These are phyloP conservation scores for Poeciliopsis turrubarensis DNA, from an alignment of 2,113 vertebrate genomes.

Conservation along the genomic window DNA sequence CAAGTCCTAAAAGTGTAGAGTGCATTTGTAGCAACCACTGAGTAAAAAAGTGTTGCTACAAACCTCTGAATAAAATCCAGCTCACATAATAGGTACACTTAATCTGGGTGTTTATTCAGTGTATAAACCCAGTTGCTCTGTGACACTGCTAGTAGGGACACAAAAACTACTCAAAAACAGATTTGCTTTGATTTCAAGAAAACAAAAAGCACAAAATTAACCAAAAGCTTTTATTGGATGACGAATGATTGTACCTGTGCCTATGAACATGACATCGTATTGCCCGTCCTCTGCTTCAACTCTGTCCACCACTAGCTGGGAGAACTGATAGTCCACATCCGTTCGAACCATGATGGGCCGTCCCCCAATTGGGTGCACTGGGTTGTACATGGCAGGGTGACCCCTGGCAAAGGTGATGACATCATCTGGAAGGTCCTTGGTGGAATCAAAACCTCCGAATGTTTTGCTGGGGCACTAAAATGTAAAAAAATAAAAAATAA, in stretches of 20 bases:
- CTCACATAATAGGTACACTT: too few species aligned
- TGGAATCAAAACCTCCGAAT: constrained; percentile 97
- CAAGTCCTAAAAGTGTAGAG: too few species aligned
- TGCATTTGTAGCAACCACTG: too few species aligned
- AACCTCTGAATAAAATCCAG: too few species aligned
- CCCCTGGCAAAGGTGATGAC: constrained; percentile 96
- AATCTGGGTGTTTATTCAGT: too few species aligned
- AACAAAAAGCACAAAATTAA: not conserved
- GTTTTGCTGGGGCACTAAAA: constrained; percentile 96
- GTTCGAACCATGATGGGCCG: constrained; percentile 95
- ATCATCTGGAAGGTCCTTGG: constrained; percentile 97
- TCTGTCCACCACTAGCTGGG: constrained; percentile 96
- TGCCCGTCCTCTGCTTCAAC: constrained; percentile 98
- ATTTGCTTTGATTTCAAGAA: too few species aligned
- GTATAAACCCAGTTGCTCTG: too few species aligned
- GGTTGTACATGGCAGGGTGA: constrained; percentile 97
- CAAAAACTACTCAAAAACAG: too few species aligned
- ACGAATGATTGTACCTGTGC: constrained; percentile 84
- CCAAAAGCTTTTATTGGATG: not conserved
- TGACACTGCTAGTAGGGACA: too few species aligned
- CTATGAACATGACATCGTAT: constrained; percentile 99
- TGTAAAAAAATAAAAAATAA: not conserved
- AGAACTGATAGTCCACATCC: constrained; percentile 95
- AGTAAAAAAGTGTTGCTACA: too few species aligned
- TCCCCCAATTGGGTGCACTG: constrained; percentile 91